Base-by-base conservation (phyloP, 92 coral and sea anemone genomes). In the Muricea muricata region DNA sequence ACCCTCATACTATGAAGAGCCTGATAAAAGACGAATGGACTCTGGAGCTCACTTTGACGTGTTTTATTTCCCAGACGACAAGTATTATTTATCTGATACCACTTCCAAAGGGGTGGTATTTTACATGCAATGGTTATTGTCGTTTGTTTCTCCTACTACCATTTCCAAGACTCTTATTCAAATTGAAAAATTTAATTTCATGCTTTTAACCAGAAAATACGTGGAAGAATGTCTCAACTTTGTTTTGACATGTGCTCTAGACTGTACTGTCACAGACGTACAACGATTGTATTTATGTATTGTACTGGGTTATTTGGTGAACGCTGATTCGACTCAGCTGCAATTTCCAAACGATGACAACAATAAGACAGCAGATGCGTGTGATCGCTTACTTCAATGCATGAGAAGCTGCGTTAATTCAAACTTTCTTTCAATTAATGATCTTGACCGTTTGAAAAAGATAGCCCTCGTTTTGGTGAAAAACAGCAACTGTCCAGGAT, bases 21-120 rank as follows among this genome's bases (percentile, higher is more conserved):
- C 23, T 57, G 25, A 20, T 17, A 28, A 1, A 32, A 78, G 67
- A 24, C 20, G 7, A n/a, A 35, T 78, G 14, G 34, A 21, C 11
- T 56, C 70, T 0, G 25, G 23, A 9, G 55, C 21, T 18, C 97
- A 95, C 69, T 90, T 71, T 84, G 97, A 93, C 82, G 86, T 90
- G 14, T 91, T 93, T 80, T 78, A 48, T 52, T 15, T 71, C 11
- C 86, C 89, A 0, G 24, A 9, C 6, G 87, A 81, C 7, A 23
- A 1, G 0, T 0, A 14, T 2, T 33, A 56, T 65, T 56, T 3
- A 1, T 0, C 9, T 20, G 83, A 56, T 14, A 55, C 70, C 21
- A 20, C 33, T 32, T 54, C 83, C 1, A 39, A 29, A 26, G 21
- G 71, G 9, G 28, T 57, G 3, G 14, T 78, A 4, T 78, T 78